Evolutionary conservation across 2,797 vertebrate genomes (phyloP), one percentile per base, ranked within the genome.

Genomic region (Gymnodraco acuticeps): DNA sequence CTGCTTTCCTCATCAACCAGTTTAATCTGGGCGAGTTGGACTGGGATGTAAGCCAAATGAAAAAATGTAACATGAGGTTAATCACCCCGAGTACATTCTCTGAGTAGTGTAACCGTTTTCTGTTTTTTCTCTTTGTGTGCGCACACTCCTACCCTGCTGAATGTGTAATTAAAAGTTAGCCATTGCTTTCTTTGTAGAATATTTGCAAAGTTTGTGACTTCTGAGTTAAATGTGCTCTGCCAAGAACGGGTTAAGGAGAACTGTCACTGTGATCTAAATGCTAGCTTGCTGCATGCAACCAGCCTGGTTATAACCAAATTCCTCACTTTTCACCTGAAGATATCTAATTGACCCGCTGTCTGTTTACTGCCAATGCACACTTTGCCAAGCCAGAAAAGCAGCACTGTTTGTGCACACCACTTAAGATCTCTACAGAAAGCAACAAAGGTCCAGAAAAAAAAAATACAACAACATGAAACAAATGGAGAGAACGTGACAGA

Each of bases 401-500:
- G 74, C 85, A 77, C 93, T 94, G 89, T 94, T 93, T 94, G 90
- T 84, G 58, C 75, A 89, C 87, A 91, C 82, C 87, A 92, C 80
- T 90, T 89, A 91, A 94, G 88, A 90, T 89, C 92, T 94, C 92
- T 91, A 82, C 84, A 85, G 89, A 90, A 86, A 88, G 86, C 90
- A 91, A 89, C 92, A 83, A 86, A 89, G 87, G 83, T 94, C 89
- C 86, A 86, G 84, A 93, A 90, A 94, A 95, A 95, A 93, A 95
- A 93, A 88, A 92, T 43, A 75, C 93, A 92, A 91, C 70, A 90
- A 91, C 87, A 75, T 55, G 47, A 80, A 84, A 87, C 64, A 87
- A 88, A 83, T 64, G 62, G 67, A 72, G 3, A 59, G 52, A 75
- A 79, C 0, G 11, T 19, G 59, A 60, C 4, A 42, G 75, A 72